Evolutionary conservation across 2,797 vertebrate genomes (phyloP).

Genomic region (Siniperca obscura): DNA sequence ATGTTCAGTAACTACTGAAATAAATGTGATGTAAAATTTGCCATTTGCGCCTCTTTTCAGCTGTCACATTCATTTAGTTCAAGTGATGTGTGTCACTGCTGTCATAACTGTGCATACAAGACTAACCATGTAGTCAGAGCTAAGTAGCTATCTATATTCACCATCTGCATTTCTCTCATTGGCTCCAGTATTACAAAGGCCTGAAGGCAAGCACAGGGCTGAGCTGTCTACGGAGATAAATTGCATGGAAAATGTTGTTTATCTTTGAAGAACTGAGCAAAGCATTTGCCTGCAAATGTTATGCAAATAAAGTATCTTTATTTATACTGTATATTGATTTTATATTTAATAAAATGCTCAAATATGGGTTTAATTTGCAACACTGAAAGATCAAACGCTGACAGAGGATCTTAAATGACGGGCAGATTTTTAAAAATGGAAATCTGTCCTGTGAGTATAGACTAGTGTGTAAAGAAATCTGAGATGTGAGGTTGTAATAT

Average conservation of each 20-base stretch:
- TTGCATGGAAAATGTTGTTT: slow-evolving; percentile 66
- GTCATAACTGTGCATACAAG: slow-evolving; percentile 32
- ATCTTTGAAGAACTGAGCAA: slow-evolving; percentile 63
- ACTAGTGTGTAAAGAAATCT: slow-evolving; percentile 33
- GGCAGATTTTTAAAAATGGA: slow-evolving; percentile 31
- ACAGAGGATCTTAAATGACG: slow-evolving; percentile 37
- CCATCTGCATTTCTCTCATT: slow-evolving; percentile 68
- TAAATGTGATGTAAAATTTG: slow-evolving; percentile 19
- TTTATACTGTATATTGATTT: slow-evolving; percentile 47
- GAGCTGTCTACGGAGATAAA: slow-evolving; percentile 60
- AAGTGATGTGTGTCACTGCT: slow-evolving; percentile 35
- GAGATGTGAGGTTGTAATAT: slow-evolving; percentile 45
- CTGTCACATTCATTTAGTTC: slow-evolving; percentile 45
- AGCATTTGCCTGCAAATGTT: slow-evolving; percentile 50
- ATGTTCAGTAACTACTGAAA: background rate
- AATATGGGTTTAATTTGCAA: slow-evolving; percentile 61
- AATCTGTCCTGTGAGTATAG: slow-evolving; percentile 2
- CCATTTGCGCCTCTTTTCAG: slow-evolving; percentile 32
- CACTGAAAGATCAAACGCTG: slow-evolving; percentile 57
- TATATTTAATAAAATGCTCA: slow-evolving; percentile 54
- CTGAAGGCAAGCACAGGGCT: slow-evolving; percentile 55
- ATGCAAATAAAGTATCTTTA: slow-evolving; percentile 66
- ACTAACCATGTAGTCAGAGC: slow-evolving; percentile 46
- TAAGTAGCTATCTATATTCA: slow-evolving; percentile 74
- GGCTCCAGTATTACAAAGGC: slow-evolving; percentile 53